A percentile compares a stretch with the other conserved stretches of the same genome.
phyloP scores from a whole-genome alignment of 37 sponge, comb jelly and placozoan genomes.

The Mnemiopsis leidyi region DNA sequence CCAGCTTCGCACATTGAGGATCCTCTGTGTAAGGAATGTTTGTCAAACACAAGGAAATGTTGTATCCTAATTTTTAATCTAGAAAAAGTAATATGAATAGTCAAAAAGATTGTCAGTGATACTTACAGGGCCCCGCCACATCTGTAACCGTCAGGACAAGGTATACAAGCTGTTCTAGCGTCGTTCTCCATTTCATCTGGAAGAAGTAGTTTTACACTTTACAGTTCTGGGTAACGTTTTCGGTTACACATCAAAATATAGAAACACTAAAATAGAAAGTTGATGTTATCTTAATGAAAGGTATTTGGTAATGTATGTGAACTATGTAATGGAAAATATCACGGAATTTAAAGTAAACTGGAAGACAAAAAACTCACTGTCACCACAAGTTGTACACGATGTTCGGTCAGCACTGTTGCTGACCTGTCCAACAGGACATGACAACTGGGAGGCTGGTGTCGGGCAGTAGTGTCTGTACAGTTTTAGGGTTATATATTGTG shows the following conservation, averaged over 20 bases:
- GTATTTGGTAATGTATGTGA: too few species aligned
- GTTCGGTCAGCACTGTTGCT: background rate
- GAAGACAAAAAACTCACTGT: too few species aligned
- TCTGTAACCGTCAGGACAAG: background rate
- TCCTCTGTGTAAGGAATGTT: too few species aligned
- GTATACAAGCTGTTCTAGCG: background rate
- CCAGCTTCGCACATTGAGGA: background rate
- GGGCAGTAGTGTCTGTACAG: conserved; percentile 35
- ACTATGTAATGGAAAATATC: too few species aligned
- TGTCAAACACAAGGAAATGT: conserved; percentile 3
- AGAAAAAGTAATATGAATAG: background rate
- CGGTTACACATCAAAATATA: too few species aligned
- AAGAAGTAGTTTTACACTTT: too few species aligned
- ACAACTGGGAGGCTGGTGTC: background rate
- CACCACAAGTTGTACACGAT: background rate
- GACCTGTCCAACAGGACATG: background rate
- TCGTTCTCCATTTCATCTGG: background rate
- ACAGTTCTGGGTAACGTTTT: too few species aligned
- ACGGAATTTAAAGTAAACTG: too few species aligned
- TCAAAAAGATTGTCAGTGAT: background rate
- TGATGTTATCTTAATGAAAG: too few species aligned
- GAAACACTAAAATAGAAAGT: too few species aligned
- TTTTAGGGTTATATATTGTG: background rate
- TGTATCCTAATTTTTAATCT: background rate
- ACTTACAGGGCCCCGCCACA: conserved; percentile 7